Base-by-base conservation (phyloP, 2,797 vertebrate genomes). In the Acanthurus lineatus region DNA sequence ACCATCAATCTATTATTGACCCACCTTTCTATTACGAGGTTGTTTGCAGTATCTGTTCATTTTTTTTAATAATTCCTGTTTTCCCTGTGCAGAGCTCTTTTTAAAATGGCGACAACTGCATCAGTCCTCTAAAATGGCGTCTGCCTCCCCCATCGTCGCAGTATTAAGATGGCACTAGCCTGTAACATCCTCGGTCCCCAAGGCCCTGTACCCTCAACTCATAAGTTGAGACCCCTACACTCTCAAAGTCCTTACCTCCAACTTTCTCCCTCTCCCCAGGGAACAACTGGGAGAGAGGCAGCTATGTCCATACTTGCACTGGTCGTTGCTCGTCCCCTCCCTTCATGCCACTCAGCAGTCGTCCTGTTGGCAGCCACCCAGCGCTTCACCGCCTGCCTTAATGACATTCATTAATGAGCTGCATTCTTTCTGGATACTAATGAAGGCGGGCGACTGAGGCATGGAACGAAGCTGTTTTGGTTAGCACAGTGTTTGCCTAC, bases 371-470 rank as follows among this genome's bases (percentile, higher is more conserved):
- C 91, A 87, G 69, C 79, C 79, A 38, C 82, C 90, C 90, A 89
- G 83, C 64, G 16, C 83, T 73, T 20, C 66, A 25, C 54, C 44
- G 73, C 73, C 86, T 47, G 74, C 66, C 83, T 86, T 89, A 87
- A 89, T 92, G 88, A 86, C 83, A 22, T 82, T 79, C 76, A 85
- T 89, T 91, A 90, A 91, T 64, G 76, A 91, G 81, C 77, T 15
- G 53, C 57, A 40, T 59, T 86, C 84, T 80, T 51, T 57, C 60
- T 77, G 83, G 78, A 14, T 86, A 80, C 86, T 87, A 86, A 91
- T 88, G 80, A 89, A 87, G 76, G 66, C 63, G 1, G 75, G 58
- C 17, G 1, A 75, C 47, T 67, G 38, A 49, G 63, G 66, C 17
- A 54, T 53, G 51, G 59, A 73, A 19, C 42, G 62, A 68, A 62